Base-by-base conservation (phyloP, 1,140 invertebrate species). In the Ctenoplectra terminalis region DNA sequence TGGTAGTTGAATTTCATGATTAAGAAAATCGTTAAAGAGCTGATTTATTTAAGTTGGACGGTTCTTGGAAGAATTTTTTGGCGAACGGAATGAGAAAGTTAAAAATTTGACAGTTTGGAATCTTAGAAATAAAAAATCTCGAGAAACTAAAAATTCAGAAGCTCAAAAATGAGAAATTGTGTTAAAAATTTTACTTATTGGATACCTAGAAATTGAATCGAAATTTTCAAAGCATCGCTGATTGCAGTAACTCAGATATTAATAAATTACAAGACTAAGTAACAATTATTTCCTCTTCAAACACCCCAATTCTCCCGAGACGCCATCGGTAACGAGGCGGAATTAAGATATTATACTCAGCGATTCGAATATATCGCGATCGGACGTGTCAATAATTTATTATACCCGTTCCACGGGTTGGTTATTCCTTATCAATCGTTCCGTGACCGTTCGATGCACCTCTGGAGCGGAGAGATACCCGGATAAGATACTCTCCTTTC, bases 21-120 rank as follows among this genome's bases (percentile, higher is more conserved):
- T 64, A 82, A 78, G 48, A 34, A 85, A 54, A 61, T 81, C 56
- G 67, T 82, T 82, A 82, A 64, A 52, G 52, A 50, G 40, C 26
- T 61, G 76, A 82, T 84, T 86, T 43, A 15, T 61, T 50, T 37
- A 26, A 26, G 61, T 31, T 46, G 66, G 15, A 7, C 15, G 56
- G 40, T 82, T 78, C 63, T 20, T 58, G 34, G 74, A 82, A 85
- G 43, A 60, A 54, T 31, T 23, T 43, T 2, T 31, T 17, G 11
- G 46, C 15, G 11, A 13, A 48, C 0, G 17, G 6, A 20, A 23
- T 48, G 46, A n/a, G n/a, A n/a, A n/a, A n/a, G n/a, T n/a, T n/a
- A n/a, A n/a, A n/a, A 15, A 48, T 48, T 48, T 13, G 13, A 48
- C 1, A 48, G 46, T 11, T 48, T 15, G 46, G 13, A 2, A 8